Base-by-base conservation (phyloP, 35 echinoderm and acorn worm species). In the Hemicentrotus pulcherrimus region DNA sequence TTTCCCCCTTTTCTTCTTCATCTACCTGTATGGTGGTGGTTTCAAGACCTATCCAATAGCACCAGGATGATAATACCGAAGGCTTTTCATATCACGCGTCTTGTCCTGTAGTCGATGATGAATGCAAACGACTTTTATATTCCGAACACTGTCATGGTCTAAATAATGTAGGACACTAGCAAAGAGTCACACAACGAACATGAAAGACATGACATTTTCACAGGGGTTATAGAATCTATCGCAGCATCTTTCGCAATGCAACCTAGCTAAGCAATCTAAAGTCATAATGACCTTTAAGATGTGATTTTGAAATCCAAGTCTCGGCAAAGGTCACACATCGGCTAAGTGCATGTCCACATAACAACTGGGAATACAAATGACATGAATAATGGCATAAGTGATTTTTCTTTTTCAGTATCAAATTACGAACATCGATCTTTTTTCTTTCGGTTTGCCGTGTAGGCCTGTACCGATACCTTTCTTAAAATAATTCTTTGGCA, bases 1-100 rank as follows among this genome's bases (percentile, higher is more conserved):
- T 78, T 78, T n/a, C n/a, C 46, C 46, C 16, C 13, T 93, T 93
- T 93, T 93, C 46, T 90, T 33, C 32, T 90, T 14, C 88, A 45
- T 93, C 91, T 93, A 93, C 65, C 65, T 78, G 65, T 18, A 78
- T 58, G 91, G n/a, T 47, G 91, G 46, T 13, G 46, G 91, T 58
- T 58, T 31, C 88, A 90, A 90, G 91, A 58, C 91, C n/a, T 32
- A 93, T 47, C 45, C 91, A 47, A 31, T 93, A 58, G 91, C 91
- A 58, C 30, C 30, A 52, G 14, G 91, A n/a, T 32, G 48, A 93
- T 93, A 93, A 93, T 93, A 47, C 30, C 15, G 91, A 58, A 47
- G 48, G 46, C n/a, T 78, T 78, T 55, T 55, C 50, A 11, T 55
- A 55, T 78, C 65, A 78, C 65, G 6, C 65, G 6, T 18, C 19